phyloP scores from a whole-genome alignment of 2,113 vertebrate genomes.

The Rallus limicola region DNA sequence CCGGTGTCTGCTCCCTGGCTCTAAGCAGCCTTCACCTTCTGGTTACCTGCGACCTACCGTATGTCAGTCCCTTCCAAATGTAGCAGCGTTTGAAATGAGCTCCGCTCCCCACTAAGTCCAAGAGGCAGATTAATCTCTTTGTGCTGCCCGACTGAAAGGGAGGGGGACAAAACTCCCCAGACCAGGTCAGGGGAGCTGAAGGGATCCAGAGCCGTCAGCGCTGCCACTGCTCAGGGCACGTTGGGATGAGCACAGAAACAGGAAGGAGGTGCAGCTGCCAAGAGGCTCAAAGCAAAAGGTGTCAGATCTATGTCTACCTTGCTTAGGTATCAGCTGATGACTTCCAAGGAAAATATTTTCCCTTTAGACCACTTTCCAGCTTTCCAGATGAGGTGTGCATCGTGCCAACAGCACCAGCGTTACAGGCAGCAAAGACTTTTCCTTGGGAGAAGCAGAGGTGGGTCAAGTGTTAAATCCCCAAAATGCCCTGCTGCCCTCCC shows the following conservation, averaged over 20 bases:
- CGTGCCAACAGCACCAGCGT: not conserved
- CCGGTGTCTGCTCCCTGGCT: not conserved
- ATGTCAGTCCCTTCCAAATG: fast-evolving
- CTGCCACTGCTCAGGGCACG: not conserved
- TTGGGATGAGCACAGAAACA: not conserved
- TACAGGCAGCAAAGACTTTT: not conserved
- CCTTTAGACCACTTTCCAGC: not conserved
- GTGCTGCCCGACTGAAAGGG: not conserved
- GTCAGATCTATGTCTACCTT: conserved; percentile 35
- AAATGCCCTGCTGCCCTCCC: not conserved
- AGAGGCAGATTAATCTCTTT: not conserved
- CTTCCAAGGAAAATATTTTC: conserved; percentile 58
- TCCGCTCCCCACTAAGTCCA: fast-evolving
- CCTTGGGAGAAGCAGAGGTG: not conserved
- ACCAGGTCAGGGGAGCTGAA: not conserved
- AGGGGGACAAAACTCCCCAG: not conserved
- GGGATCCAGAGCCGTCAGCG: not conserved
- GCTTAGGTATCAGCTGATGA: not conserved
- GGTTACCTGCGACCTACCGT: fast-evolving
- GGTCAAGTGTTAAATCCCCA: not conserved
- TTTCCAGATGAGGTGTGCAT: not conserved
- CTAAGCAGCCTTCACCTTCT: not conserved
- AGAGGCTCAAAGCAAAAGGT: conserved; percentile 15
- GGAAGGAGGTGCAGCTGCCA: conserved; percentile 23
- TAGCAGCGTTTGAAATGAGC: not conserved